phyloP scores from a whole-genome alignment of 92 coral and sea anemone species.

The Galaxea fascicularis region DNA sequence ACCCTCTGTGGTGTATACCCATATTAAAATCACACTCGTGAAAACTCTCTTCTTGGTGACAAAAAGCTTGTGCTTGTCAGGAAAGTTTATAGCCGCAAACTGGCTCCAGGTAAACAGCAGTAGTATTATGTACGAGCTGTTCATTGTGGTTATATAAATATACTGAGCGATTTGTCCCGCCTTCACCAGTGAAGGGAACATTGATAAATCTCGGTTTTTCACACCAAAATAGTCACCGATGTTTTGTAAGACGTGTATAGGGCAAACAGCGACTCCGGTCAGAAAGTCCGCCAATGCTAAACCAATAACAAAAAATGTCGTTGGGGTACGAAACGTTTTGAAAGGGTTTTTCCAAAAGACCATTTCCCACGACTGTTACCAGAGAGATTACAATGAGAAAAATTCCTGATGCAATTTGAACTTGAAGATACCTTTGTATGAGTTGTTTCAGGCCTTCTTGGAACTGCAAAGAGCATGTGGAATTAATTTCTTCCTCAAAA shows the following conservation, averaged over 20 bases:
- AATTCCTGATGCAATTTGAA: constrained; percentile 36
- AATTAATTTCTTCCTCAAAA: not conserved
- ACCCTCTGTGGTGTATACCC: constrained; percentile 20
- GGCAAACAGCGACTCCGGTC: constrained; percentile 56
- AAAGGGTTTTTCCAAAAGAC: constrained; percentile 73
- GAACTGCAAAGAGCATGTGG: not conserved
- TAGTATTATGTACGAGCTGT: constrained; percentile 36
- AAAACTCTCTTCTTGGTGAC: constrained; percentile 24
- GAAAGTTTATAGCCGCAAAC: constrained; percentile 35
- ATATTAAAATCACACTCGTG: not conserved
- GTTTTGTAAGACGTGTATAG: constrained; percentile 17
- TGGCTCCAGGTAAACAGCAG: constrained; percentile 39
- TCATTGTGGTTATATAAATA: constrained; percentile 14
- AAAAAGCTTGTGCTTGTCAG: constrained; percentile 18
- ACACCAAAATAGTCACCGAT: constrained; percentile 4
- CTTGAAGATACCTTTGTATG: not conserved
- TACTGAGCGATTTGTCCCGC: not conserved
- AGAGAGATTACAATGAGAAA: constrained; percentile 43
- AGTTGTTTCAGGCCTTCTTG: constrained; percentile 3
- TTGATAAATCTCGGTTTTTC: not conserved
- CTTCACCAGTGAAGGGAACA: not conserved
- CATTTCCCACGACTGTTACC: constrained; percentile 53
- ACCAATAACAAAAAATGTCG: constrained; percentile 63
- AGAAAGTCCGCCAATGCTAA: constrained; percentile 67
- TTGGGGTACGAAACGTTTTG: constrained; percentile 60